A percentile compares a stretch with the other conserved stretches of the same genome.
phyloP scores from a whole-genome alignment of 2,797 vertebrate species.

The Morus bassanus region DNA sequence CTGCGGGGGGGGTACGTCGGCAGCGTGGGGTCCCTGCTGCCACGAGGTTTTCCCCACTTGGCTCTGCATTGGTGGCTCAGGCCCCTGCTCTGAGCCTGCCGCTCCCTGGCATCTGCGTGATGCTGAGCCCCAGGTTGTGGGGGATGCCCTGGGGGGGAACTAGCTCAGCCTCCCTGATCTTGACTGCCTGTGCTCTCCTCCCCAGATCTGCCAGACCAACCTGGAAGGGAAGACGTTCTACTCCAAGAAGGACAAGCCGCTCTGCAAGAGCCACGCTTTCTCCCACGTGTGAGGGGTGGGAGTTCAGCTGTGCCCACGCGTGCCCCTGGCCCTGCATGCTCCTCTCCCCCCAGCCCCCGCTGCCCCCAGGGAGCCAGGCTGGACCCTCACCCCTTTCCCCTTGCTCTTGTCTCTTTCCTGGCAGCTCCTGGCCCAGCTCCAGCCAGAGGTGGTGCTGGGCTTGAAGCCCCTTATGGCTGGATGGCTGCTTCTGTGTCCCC shows the following conservation, averaged over 20 bases:
- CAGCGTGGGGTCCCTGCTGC: not conserved
- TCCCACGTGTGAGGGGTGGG: constrained; percentile 85
- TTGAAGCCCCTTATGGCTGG: not conserved
- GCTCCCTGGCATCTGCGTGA: not conserved
- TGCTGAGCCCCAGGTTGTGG: not conserved
- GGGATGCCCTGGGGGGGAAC: fast-evolving
- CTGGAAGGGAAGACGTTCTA: constrained; percentile 99
- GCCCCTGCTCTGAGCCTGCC: not conserved
- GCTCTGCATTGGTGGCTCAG: not conserved
- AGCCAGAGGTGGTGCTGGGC: not conserved
- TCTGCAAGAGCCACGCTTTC: constrained; percentile 99
- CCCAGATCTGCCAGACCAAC: constrained; percentile 96
- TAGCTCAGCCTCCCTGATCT: not conserved
- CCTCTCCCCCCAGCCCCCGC: not conserved
- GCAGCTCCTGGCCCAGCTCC: not conserved
- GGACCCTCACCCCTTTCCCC: not conserved
- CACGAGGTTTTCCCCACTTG: not conserved
- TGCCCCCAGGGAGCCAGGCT: not conserved
- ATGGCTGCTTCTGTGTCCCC: not conserved
- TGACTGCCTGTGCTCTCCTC: constrained; percentile 30
- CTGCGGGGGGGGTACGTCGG: not conserved
- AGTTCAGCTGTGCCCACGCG: not conserved
- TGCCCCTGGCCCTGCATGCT: constrained; percentile 51
- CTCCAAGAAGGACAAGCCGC: constrained; percentile 98
- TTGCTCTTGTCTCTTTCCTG: not conserved